Evolutionary conservation across 1,140 invertebrate genomes (phyloP).

Genomic region (Antheraea mylitta): DNA sequence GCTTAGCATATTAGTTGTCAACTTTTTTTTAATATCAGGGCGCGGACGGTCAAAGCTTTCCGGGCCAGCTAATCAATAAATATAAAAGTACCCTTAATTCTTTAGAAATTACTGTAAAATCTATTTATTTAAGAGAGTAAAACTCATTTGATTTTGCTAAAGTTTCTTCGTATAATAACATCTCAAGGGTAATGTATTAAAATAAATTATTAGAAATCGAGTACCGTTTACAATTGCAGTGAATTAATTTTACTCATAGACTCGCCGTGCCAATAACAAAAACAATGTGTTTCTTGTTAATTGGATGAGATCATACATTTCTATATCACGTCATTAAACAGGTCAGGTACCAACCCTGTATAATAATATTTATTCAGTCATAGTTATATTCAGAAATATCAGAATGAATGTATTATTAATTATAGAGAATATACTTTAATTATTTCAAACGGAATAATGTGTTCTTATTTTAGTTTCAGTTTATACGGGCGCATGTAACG

Average conservation of each 20-base stretch:
- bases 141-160: not conserved
- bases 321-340: not conserved
- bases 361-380: not conserved
- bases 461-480: too few species aligned
- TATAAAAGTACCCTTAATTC: too few species aligned
- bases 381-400: not conserved
- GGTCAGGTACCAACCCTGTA: not conserved
- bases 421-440: not conserved
- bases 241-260: not conserved
- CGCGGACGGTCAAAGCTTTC: too few species aligned
- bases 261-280: not conserved
- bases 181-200: not conserved
- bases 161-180: not conserved
- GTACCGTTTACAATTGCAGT: too few species aligned
- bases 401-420: not conserved
- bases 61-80: too few species aligned
- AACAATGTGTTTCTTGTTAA: slow-evolving; percentile 1
- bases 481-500: too few species aligned
- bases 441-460: too few species aligned
- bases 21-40: too few species aligned
- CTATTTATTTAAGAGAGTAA: not conserved
- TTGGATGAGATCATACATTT: not conserved
- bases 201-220: not conserved
- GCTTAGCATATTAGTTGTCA: too few species aligned
- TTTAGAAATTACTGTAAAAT: too few species aligned